phyloP scores from a whole-genome alignment of 2,888 invertebrate species.

The Dascillus cervinus region DNA sequence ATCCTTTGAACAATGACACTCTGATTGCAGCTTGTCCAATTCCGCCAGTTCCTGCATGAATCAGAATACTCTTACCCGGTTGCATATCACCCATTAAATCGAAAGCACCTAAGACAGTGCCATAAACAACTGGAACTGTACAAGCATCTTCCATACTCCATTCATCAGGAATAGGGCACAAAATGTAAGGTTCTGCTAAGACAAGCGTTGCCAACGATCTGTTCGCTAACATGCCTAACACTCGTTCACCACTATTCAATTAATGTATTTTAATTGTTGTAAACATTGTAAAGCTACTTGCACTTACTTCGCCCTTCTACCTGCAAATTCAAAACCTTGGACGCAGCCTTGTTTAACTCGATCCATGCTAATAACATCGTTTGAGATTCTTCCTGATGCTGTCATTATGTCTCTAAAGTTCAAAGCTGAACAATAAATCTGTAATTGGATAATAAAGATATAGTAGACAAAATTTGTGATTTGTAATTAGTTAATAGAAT shows the following conservation, averaged over 20 bases:
- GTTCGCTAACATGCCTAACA: too few species aligned
- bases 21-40: slow-evolving; percentile 74
- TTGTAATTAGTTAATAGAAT: too few species aligned
- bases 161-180: too few species aligned
- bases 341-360: slow-evolving; percentile 44
- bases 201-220: too few species aligned
- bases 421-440: slow-evolving; percentile 68
- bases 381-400: slow-evolving; percentile 79
- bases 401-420: slow-evolving; percentile 94
- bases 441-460: too few species aligned
- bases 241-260: too few species aligned
- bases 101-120: slow-evolving; percentile 45
- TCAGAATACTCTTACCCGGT: too few species aligned
- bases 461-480: too few species aligned
- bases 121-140: slow-evolving; percentile 69
- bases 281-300: too few species aligned
- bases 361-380: slow-evolving; percentile 66
- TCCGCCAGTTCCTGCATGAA: slow-evolving; percentile 62
- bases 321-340: too few species aligned
- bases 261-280: too few species aligned
- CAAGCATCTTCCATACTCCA: slow-evolving; percentile 70
- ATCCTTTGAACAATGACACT: slow-evolving; percentile 55
- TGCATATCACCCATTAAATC: slow-evolving; percentile 40
- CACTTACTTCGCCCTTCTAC: too few species aligned
- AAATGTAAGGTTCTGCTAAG: slow-evolving; percentile 47